Percentiles rank a stretch among this genome's conserved stretches.
Conservation (phyloP, 2,888 invertebrate genomes). For the Amblyteles armatorius region DNA sequence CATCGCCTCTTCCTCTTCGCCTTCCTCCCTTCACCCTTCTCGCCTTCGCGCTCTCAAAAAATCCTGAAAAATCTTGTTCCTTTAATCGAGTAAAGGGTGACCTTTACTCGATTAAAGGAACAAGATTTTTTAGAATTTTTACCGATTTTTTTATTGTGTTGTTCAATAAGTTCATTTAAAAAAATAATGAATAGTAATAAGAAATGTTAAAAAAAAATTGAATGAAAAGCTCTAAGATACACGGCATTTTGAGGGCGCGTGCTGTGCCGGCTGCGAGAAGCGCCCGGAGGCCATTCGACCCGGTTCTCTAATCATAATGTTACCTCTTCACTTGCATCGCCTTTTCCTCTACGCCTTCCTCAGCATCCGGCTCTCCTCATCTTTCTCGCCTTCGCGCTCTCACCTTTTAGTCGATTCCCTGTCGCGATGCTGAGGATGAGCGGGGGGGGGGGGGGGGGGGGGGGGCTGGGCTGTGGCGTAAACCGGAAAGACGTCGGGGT, state of each 20-base stretch:
- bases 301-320: slow-evolving; percentile 66
- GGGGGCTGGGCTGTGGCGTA: background rate
- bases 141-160: too few species aligned
- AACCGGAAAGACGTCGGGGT: slow-evolving; percentile 65
- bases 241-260: slow-evolving; percentile 66
- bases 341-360: background rate
- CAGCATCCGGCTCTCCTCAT: too few species aligned
- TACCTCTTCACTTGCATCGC: slow-evolving; percentile 11
- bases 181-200: too few species aligned
- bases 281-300: slow-evolving; percentile 74
- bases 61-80: too few species aligned
- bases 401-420: slow-evolving; percentile 28
- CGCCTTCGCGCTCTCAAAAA: too few species aligned
- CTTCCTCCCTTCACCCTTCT: too few species aligned
- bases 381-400: slow-evolving; percentile 23
- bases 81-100: too few species aligned
- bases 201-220: too few species aligned
- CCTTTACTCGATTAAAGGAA: too few species aligned
- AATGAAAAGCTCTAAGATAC: slow-evolving; percentile 69
- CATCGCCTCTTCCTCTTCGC: background rate
- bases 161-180: too few species aligned
- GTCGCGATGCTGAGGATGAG: background rate
- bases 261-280: slow-evolving; percentile 76
- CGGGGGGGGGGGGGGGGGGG: background rate
- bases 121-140: too few species aligned